A percentile compares a stretch with the other conserved stretches of the same genome.
These are phyloP conservation scores for Yponomeuta malinellus DNA, from an alignment of 2,888 invertebrate genomes.

Conservation along the genomic window DNA sequence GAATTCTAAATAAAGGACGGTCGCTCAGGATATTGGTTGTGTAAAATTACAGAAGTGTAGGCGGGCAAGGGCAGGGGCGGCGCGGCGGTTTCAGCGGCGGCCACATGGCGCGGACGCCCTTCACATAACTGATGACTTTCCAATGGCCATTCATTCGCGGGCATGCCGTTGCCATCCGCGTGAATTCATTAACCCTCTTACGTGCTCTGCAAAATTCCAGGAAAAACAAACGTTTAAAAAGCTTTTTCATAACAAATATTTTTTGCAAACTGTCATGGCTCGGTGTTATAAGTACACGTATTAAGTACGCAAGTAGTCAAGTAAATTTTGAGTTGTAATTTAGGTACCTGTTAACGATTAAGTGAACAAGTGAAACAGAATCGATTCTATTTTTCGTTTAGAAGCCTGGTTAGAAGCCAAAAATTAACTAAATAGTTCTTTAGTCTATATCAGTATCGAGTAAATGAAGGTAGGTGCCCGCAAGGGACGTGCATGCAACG, in stretches of 20 bases:
- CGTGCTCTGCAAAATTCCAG: conserved; percentile 30
- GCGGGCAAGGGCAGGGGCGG: conserved; percentile 28
- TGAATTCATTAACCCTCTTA: conserved; percentile 41
- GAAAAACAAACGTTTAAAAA: conserved; percentile 32
- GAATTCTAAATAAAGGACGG: conserved; percentile 44
- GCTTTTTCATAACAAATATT: not conserved
- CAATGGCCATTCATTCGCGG: conserved; percentile 70
- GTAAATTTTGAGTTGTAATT: too few species aligned
- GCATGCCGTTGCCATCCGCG: conserved; percentile 35
- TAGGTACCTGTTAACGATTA: too few species aligned
- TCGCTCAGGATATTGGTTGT: conserved; percentile 58
- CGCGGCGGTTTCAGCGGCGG: conserved; percentile 26
- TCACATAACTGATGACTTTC: conserved; percentile 74
- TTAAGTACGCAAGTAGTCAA: too few species aligned
- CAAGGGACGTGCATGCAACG: too few species aligned
- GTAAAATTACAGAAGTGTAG: conserved; percentile 52
- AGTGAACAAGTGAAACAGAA: too few species aligned
- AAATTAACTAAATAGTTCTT: too few species aligned
- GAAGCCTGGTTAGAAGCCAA: too few species aligned
- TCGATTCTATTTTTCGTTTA: too few species aligned
- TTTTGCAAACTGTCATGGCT: not conserved
- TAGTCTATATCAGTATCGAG: too few species aligned
- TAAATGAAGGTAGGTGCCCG: too few species aligned
- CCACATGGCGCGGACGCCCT: conserved; percentile 69
- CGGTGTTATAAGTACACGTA: not conserved